phyloP scores from a whole-genome alignment of 2,113 vertebrate species.

The Cyrtonyx montezumae region DNA sequence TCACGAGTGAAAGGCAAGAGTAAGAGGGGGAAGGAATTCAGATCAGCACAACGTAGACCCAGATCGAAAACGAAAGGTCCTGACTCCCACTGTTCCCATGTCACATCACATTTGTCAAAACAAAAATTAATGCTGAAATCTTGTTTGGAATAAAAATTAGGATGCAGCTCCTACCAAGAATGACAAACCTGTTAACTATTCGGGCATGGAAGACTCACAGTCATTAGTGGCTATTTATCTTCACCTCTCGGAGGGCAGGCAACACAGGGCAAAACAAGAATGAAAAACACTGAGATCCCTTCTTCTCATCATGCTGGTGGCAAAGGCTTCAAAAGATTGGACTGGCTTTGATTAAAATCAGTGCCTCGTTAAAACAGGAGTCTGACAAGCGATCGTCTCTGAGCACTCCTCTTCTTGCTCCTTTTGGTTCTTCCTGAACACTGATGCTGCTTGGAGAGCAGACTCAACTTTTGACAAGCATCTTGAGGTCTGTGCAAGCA shows the following conservation, averaged over 20 bases:
- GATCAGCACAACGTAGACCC: constrained; percentile 55
- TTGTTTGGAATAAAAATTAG: constrained; percentile 62
- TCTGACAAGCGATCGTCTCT: background rate
- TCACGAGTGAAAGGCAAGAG: constrained; percentile 56
- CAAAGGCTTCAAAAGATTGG: background rate
- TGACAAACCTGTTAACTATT: background rate
- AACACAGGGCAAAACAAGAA: background rate
- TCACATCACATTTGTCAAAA: constrained; percentile 66
- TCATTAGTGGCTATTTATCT: background rate
- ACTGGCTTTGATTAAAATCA: constrained; percentile 21
- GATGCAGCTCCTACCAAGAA: background rate
- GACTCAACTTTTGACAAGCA: constrained; percentile 9
- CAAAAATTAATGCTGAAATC: constrained; percentile 59
- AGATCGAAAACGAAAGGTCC: constrained; percentile 68
- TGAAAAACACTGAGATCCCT: background rate
- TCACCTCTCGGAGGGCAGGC: background rate
- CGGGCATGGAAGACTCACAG: background rate
- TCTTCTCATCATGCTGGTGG: background rate
- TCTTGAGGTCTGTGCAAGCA: background rate
- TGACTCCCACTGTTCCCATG: constrained; percentile 60
- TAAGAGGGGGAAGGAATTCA: constrained; percentile 54
- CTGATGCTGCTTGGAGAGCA: background rate
- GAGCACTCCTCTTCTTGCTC: background rate
- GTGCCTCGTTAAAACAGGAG: background rate
- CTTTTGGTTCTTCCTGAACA: background rate